Base-by-base conservation (phyloP, 2,797 vertebrate species). In the Hirundo rustica region DNA sequence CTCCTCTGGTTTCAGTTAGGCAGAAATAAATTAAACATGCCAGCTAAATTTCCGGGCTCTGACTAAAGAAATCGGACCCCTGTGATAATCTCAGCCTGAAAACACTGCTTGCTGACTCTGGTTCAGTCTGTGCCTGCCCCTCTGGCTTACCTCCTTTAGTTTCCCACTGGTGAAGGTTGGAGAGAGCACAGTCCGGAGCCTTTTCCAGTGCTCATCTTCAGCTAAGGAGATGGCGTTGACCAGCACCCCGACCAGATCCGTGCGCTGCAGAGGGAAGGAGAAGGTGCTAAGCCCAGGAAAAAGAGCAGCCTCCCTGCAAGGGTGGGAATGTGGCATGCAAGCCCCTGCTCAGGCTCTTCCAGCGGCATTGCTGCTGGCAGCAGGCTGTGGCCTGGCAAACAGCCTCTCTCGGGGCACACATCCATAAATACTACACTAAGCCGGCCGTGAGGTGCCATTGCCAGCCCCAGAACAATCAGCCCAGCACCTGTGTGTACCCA, bases 101-200 rank as follows among this genome's bases (percentile, higher is more conserved):
- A 74, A 22, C 48, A 2, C 48, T 40, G 26, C 34, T 65, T 50
- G 0, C 53, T 45, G 65, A 5, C 68, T 58, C 51, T 17, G 51
- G 20, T 66, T 40, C 15, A 45, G 38, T 16, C 34, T 61, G 36
- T 61, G 7, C 21, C 64, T 21, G n/a, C 25, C 71, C 40, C 57
- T n/a, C 54, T 51, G 50, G 8, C 88, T 97, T 96, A 98, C 97
- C 96, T 98, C 97, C 76, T 98, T 98, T 10, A 98, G 95, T 30
- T 98, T 98, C 71, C 97, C 98, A 9, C 97, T 98, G 79, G 97
- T 98, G 93, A 98, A 98, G 26, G 97, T 95, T 73, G 97, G 97
- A 2, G 97, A 97, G 50, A 98, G 95, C 80, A 98, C 70, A 3
- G 96, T 97, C 3, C 97, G 95, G 38, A 98, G 68, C 86, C 97